Conservation (phyloP, 1,140 invertebrate species). For the Ceratina japonica region DNA sequence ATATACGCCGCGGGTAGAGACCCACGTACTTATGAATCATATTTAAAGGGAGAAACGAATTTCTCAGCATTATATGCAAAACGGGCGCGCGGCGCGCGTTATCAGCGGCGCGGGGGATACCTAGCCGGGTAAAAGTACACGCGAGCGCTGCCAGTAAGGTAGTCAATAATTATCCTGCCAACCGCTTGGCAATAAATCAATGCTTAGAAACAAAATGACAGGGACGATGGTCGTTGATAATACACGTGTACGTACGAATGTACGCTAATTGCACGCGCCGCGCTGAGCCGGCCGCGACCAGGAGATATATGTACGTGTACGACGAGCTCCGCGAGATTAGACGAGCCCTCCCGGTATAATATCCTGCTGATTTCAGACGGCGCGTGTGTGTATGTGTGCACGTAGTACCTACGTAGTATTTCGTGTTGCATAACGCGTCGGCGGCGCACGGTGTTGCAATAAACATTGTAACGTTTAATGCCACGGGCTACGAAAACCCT, state of each 20-base stretch:
- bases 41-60: slow-evolving; percentile 45
- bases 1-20: too few relatives aligned
- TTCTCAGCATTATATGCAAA: slow-evolving; percentile 53
- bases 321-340: slow-evolving; percentile 37
- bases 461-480: slow-evolving; percentile 37
- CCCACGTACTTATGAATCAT: slow-evolving; percentile 44
- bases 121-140: slow-evolving; percentile 20
- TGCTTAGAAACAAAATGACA: slow-evolving; percentile 49
- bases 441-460: slow-evolving; percentile 39
- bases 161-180: slow-evolving; percentile 48
- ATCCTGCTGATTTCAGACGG: slow-evolving; percentile 43
- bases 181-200: slow-evolving; percentile 44
- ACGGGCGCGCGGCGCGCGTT: too few relatives aligned
- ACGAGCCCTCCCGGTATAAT: slow-evolving; percentile 32
- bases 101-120: slow-evolving; percentile 17
- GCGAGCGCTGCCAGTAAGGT: background rate
- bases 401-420: too few relatives aligned
- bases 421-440: background rate
- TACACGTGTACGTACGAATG: slow-evolving; percentile 53
- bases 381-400: slow-evolving; percentile 4
- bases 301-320: slow-evolving; percentile 27
- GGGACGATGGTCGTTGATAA: slow-evolving; percentile 51
- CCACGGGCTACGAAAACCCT: background rate
- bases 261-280: slow-evolving; percentile 52
- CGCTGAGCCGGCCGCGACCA: background rate